phyloP scores from a whole-genome alignment of 2,797 vertebrate genomes.

The Cottoperca gobio region DNA sequence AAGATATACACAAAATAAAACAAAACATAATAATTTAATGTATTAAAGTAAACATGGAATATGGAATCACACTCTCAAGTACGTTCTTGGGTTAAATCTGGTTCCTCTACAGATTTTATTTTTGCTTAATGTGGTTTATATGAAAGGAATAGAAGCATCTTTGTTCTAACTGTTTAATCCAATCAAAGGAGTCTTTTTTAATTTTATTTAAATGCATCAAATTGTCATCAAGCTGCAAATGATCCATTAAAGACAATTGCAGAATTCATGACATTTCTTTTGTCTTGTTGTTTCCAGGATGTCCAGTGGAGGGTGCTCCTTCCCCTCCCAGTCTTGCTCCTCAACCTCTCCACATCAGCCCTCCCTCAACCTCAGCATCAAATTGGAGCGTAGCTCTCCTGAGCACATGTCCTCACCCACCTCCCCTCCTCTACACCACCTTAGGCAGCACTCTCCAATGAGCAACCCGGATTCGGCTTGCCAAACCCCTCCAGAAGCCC shows the following conservation, averaged over 20 bases:
- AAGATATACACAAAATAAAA: rapidly evolving
- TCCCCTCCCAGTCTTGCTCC: slow-evolving; percentile 78
- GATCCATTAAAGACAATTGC: neutral
- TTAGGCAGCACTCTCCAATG: slow-evolving; percentile 75
- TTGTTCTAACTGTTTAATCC: neutral
- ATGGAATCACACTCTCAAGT: neutral
- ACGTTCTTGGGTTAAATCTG: neutral
- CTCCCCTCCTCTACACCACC: slow-evolving; percentile 78
- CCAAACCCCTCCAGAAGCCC: slow-evolving; percentile 67
- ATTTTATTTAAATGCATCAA: neutral
- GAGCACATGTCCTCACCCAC: slow-evolving; percentile 83
- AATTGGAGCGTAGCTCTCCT: slow-evolving; percentile 91
- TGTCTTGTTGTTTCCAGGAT: slow-evolving; percentile 71
- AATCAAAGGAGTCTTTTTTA: neutral
- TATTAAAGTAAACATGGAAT: neutral
- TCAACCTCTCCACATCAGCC: slow-evolving; percentile 74
- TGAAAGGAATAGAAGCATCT: no score
- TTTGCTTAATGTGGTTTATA: neutral
- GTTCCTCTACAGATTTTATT: neutral
- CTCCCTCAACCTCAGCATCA: slow-evolving; percentile 89
- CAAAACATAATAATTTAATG: neutral
- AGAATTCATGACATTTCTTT: neutral
- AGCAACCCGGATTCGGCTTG: slow-evolving; percentile 69
- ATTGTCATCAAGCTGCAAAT: neutral
- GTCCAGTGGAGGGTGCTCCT: slow-evolving; percentile 80